phyloP scores from a whole-genome alignment of 2,113 vertebrate species.

The Gambusia holbrooki region DNA sequence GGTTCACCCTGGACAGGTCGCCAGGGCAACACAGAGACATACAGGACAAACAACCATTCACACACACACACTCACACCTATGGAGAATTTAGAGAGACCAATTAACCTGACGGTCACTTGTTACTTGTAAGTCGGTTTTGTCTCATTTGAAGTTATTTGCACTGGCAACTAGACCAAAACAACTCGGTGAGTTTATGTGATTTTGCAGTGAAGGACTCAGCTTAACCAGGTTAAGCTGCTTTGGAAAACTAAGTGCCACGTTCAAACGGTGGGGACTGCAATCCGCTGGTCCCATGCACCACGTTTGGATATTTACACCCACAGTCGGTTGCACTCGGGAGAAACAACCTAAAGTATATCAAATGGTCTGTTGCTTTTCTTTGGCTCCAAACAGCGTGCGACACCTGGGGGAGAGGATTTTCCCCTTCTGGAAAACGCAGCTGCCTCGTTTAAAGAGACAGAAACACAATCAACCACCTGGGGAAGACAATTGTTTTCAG shows the following conservation, averaged over 20 bases:
- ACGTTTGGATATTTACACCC: background rate
- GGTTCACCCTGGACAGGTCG: too few species aligned
- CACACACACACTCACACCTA: too few species aligned
- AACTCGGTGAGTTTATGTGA: too few species aligned
- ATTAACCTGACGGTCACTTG: too few species aligned
- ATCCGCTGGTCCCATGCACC: background rate
- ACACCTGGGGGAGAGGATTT: constrained; percentile 31
- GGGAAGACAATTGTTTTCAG: constrained; percentile 29
- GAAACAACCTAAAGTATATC: background rate
- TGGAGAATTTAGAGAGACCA: too few species aligned
- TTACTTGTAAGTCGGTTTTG: too few species aligned
- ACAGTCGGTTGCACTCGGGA: background rate
- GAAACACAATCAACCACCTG: constrained; percentile 37
- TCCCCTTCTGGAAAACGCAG: constrained; percentile 25
- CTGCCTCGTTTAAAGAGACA: constrained; percentile 31
- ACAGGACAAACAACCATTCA: too few species aligned
- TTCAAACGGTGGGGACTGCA: background rate
- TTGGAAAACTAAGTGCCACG: background rate
- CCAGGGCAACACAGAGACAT: too few species aligned
- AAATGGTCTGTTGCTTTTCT: background rate
- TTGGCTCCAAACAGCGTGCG: constrained; percentile 11
- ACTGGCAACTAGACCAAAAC: too few species aligned
- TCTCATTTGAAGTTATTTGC: too few species aligned
- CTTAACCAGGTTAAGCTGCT: background rate
- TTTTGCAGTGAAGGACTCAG: too few species aligned